Conservation (phyloP, 30 jellyfish, hydroid and myxozoan genomes). For the Catostylus mosaicus region DNA sequence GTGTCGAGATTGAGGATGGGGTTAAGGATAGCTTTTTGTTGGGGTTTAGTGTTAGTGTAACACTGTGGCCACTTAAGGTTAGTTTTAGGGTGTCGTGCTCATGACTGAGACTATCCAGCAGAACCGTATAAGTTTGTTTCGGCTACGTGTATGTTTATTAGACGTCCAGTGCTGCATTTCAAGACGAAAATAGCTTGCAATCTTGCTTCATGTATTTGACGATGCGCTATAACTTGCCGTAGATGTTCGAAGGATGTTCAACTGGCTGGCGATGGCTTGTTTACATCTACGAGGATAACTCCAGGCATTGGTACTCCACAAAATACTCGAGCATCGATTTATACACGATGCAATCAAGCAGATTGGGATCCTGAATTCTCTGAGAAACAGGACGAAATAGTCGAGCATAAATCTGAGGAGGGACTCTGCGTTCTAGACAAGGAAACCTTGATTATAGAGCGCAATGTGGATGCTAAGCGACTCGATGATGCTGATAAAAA, state of each 20-base stretch:
- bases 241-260: constrained; percentile 1
- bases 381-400: not conserved
- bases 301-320: constrained; percentile 44
- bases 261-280: constrained; percentile 26
- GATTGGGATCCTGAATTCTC: not conserved
- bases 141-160: too few species aligned
- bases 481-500: not conserved
- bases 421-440: constrained; percentile 13
- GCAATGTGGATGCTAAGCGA: not conserved
- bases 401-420: not conserved
- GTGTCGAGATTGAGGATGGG: too few species aligned
- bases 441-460: constrained; percentile 9
- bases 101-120: too few species aligned
- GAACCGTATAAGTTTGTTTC: too few species aligned
- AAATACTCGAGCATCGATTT: constrained; percentile 47
- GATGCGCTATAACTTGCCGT: not conserved
- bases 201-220: too few species aligned
- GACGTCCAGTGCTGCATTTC: too few species aligned
- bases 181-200: too few species aligned
- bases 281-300: not conserved
- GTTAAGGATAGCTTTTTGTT: too few species aligned
- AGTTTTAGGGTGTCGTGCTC: too few species aligned
- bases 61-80: too few species aligned
- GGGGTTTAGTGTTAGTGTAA: too few species aligned
- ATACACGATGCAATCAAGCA: constrained; percentile 1